Evolutionary conservation across 2,888 invertebrate species (phyloP).

Genomic region (Rhaphigaster nebulosa): DNA sequence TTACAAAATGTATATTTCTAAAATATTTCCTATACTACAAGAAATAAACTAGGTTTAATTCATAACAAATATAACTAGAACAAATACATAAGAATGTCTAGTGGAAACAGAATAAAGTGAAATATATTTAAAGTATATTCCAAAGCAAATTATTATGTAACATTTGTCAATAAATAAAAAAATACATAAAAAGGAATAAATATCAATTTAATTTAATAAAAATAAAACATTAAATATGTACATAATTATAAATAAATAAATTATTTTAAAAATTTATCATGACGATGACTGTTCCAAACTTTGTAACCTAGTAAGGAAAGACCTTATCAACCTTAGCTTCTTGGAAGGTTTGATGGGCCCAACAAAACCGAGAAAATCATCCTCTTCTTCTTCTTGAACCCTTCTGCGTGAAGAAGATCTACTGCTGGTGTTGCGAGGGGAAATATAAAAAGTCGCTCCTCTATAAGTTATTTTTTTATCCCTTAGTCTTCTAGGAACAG

Average conservation of each 20-base stretch:
- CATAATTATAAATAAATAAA: constrained; percentile 14
- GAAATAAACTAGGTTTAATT: constrained; percentile 13
- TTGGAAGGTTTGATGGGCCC: constrained; percentile 6
- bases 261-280: neutral
- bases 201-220: neutral
- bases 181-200: constrained; percentile 6
- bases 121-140: constrained; percentile 8
- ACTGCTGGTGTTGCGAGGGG: neutral
- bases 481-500: neutral
- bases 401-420: neutral
- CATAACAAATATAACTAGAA: constrained; percentile 11
- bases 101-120: neutral
- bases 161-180: constrained; percentile 31
- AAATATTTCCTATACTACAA: neutral
- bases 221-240: neutral
- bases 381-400: constrained; percentile 11
- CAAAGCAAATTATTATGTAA: neutral
- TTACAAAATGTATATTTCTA: neutral
- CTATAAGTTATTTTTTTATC: neutral
- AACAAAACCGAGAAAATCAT: neutral
- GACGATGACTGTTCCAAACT: neutral
- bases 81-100: neutral
- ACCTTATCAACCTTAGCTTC: neutral
- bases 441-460: neutral
- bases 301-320: neutral